Conservation (phyloP, 2,888 invertebrate genomes). For the Nomada hirtipes region DNA sequence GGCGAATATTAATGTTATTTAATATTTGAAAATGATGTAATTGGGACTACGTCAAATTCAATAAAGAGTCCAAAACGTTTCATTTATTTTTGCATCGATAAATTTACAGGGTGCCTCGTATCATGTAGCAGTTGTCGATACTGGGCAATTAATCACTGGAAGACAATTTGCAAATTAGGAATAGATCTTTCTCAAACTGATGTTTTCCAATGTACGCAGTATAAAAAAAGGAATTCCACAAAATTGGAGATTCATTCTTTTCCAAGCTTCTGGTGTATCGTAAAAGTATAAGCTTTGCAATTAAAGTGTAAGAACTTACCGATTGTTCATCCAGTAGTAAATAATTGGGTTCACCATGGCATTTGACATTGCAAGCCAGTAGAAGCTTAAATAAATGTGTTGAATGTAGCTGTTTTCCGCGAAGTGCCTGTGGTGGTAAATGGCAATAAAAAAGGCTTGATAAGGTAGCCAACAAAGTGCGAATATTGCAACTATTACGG, state of each 20-base stretch:
- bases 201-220: too few species aligned
- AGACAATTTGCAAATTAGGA: too few species aligned
- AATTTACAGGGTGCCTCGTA: too few species aligned
- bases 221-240: neutral
- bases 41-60: too few species aligned
- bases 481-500: constrained; percentile 93
- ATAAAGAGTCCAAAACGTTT: too few species aligned
- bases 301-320: constrained; percentile 85
- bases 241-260: neutral
- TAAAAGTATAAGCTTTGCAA: neutral
- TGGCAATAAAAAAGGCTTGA: constrained; percentile 94
- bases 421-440: constrained; percentile 89
- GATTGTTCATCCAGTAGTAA: constrained; percentile 97
- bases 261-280: neutral
- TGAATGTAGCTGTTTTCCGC: constrained; percentile 90
- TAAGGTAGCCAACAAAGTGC: constrained; percentile 96
- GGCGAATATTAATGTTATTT: too few species aligned
- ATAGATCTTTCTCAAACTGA: too few species aligned
- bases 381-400: constrained; percentile 93
- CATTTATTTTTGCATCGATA: too few species aligned
- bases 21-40: too few species aligned
- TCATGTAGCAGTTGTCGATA: too few species aligned
- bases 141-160: too few species aligned
- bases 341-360: constrained; percentile 97
- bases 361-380: constrained; percentile 97